These are phyloP conservation scores for Maccullochella peelii DNA, from an alignment of 2,113 vertebrate species.

Conservation along the genomic window DNA sequence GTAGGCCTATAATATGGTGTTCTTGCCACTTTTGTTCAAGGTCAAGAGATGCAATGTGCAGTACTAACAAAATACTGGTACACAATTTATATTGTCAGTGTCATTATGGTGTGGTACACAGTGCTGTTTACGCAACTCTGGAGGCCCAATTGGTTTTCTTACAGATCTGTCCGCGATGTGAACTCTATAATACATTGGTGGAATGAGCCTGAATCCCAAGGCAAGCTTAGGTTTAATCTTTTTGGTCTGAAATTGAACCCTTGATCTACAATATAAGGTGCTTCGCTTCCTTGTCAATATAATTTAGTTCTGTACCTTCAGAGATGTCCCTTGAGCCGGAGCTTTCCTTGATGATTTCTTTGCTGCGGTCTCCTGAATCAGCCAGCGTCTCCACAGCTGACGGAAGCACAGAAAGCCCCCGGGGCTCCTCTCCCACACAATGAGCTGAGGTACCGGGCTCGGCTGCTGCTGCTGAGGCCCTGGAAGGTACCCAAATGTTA, in stretches of 20 bases:
- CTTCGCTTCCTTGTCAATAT: slow-evolving; percentile 56
- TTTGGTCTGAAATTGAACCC: slow-evolving; percentile 57
- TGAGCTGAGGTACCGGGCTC: slow-evolving; percentile 44
- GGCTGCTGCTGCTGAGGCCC: slow-evolving; percentile 47
- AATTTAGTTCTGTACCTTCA: slow-evolving; percentile 75
- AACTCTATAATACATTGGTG: slow-evolving; percentile 54
- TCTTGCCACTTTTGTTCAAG: slow-evolving; percentile 66
- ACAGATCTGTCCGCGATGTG: slow-evolving; percentile 44
- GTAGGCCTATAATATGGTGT: slow-evolving; percentile 44
- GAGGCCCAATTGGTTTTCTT: slow-evolving; percentile 63
- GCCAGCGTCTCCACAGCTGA: slow-evolving; percentile 27
- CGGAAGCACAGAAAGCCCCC: slow-evolving; percentile 12
- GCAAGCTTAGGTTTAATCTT: slow-evolving; percentile 62
- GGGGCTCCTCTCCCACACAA: slow-evolving; percentile 38
- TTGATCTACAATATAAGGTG: slow-evolving; percentile 52
- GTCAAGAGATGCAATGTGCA: slow-evolving; percentile 52
- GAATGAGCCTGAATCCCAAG: slow-evolving; percentile 63
- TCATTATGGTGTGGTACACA: slow-evolving; percentile 35
- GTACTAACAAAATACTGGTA: slow-evolving; percentile 48
- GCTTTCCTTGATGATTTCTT: slow-evolving; percentile 46
- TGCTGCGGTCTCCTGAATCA: slow-evolving; percentile 29
- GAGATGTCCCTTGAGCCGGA: slow-evolving; percentile 44
- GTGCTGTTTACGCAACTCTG: slow-evolving; percentile 57
- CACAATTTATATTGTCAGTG: slow-evolving; percentile 39
- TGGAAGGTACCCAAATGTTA: slow-evolving; percentile 69